Base-by-base conservation (phyloP, 1,140 invertebrate genomes). In the Polyergus mexicanus region DNA sequence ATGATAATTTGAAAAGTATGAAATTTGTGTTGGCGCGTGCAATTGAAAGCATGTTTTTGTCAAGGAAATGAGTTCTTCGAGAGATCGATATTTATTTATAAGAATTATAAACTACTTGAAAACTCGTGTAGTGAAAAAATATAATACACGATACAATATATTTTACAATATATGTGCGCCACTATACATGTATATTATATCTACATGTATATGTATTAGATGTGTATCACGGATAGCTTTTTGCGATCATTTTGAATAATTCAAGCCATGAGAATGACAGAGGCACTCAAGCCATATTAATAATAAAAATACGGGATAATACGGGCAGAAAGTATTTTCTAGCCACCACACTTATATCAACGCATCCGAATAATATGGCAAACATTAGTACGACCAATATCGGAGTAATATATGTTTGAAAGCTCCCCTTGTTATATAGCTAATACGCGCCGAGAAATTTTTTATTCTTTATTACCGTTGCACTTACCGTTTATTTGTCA, bases 161-260 rank as follows among this genome's bases (percentile, higher is more conserved):
- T 68, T 78, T 13, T 19, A 16, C n/a, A 80, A 41, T 38, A 80
- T 54, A 65, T 62, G 32, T 32, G 32, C 3, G 13, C 35, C 25
- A 25, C 8, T 6, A 28, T 65, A 51, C 25, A 65, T 35, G 16
- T 13, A 47, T 13, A 13, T 47, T 13, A 13, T 47, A 47, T 47
- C 8, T 51, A 51, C 1, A 19, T 51, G 5, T 35, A 32, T 25
- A 28, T 58, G 35, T 58, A 74, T 74, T 58, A 25, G 38, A 25
- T 16, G n/a, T 51, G 8, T 8, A 32, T 3, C 25, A 16, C 16
- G 32, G 11, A 47, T 62, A 44, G 25, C 78, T 32, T 74, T 74
- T 74, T 47, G 56, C 68, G 32, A 62, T 60, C 54, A 38, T 41
- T 83, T 72, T 74, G 74, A 74, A 74, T 83, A 60, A 83, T 83